Percentiles rank a stretch among this genome's conserved stretches.
Conservation (phyloP, 30 jellyfish, hydroid and myxozoan species). For the Morbakka virulenta region DNA sequence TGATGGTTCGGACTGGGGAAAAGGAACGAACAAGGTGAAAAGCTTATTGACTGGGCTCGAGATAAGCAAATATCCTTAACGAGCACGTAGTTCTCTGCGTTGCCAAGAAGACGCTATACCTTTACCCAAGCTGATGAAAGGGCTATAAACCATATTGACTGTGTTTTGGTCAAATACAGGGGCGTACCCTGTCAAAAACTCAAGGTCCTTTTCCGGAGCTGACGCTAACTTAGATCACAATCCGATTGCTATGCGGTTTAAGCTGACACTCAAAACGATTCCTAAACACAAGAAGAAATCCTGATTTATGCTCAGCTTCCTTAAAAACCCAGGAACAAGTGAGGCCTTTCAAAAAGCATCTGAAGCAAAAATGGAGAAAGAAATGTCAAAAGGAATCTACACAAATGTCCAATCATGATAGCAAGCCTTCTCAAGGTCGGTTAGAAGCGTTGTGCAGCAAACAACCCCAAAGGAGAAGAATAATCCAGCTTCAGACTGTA, state of each 20-base stretch:
- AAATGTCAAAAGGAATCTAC: too few relatives aligned
- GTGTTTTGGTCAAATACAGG: background rate
- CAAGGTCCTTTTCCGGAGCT: slow-evolving; percentile 14
- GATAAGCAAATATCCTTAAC: background rate
- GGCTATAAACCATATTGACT: background rate
- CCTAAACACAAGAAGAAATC: too few relatives aligned
- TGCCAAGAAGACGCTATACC: background rate
- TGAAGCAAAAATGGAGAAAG: too few relatives aligned
- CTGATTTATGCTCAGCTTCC: too few relatives aligned
- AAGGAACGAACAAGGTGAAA: slow-evolving; percentile 4
- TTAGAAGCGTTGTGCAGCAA: too few relatives aligned
- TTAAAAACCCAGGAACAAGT: too few relatives aligned
- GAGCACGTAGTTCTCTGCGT: slow-evolving; percentile 9
- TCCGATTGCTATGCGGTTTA: background rate
- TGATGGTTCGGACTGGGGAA: slow-evolving; percentile 1
- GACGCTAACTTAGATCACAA: slow-evolving; percentile 13
- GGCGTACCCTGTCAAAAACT: background rate
- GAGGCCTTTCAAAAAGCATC: too few relatives aligned
- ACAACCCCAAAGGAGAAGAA: too few relatives aligned
- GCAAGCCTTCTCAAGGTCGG: too few relatives aligned
- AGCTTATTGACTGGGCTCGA: slow-evolving; percentile 4
- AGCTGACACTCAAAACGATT: too few relatives aligned
- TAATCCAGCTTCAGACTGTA: too few relatives aligned
- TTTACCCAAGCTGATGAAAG: slow-evolving; percentile 3
- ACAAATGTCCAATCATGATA: too few relatives aligned